These are phyloP conservation scores for Hassar affinis DNA, from an alignment of 2,113 vertebrate species.

Conservation along the genomic window DNA sequence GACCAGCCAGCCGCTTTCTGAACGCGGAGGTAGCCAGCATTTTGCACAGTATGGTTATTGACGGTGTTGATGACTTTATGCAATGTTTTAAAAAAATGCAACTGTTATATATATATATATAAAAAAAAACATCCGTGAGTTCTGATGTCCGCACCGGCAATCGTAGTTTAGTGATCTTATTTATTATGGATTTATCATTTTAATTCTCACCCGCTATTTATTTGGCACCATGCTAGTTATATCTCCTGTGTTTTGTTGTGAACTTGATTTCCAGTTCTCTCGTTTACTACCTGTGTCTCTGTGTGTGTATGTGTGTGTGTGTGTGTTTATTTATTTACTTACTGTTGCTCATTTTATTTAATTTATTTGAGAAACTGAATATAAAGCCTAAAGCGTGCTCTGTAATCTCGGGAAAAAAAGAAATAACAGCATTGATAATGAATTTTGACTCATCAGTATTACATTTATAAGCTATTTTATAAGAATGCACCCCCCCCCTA, in stretches of 20 bases:
- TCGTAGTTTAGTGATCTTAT: slow-evolving; percentile 68
- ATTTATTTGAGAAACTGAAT: slow-evolving; percentile 51
- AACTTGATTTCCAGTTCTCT: slow-evolving; percentile 41
- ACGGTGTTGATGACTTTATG: slow-evolving; percentile 72
- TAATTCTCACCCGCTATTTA: slow-evolving; percentile 54
- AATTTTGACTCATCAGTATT: slow-evolving; percentile 54
- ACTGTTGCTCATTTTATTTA: slow-evolving; percentile 50
- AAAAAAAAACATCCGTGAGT: slow-evolving; percentile 52
- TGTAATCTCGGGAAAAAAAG: background rate
- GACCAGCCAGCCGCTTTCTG: slow-evolving; percentile 54
- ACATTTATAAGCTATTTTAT: slow-evolving; percentile 65
- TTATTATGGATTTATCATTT: slow-evolving; percentile 64
- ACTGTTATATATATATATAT: slow-evolving; percentile 38
- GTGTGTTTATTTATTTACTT: slow-evolving; percentile 32
- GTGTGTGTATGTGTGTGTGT: slow-evolving; percentile 49
- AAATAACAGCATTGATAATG: slow-evolving; percentile 9
- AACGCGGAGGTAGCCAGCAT: slow-evolving; percentile 67
- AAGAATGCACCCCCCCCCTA: slow-evolving; percentile 62
- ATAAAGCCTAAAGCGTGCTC: slow-evolving; percentile 36
- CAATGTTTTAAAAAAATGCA: slow-evolving; percentile 71
- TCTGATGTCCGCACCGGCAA: slow-evolving; percentile 71
- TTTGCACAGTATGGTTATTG: slow-evolving; percentile 77
- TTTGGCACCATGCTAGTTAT: slow-evolving; percentile 55
- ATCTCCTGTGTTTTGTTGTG: slow-evolving; percentile 58
- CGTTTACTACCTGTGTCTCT: slow-evolving; percentile 55